A percentile compares a stretch with the other conserved stretches of the same genome.
These are phyloP conservation scores for Apamea monoglypha DNA, from an alignment of 2,888 invertebrate genomes.

Conservation along the genomic window DNA sequence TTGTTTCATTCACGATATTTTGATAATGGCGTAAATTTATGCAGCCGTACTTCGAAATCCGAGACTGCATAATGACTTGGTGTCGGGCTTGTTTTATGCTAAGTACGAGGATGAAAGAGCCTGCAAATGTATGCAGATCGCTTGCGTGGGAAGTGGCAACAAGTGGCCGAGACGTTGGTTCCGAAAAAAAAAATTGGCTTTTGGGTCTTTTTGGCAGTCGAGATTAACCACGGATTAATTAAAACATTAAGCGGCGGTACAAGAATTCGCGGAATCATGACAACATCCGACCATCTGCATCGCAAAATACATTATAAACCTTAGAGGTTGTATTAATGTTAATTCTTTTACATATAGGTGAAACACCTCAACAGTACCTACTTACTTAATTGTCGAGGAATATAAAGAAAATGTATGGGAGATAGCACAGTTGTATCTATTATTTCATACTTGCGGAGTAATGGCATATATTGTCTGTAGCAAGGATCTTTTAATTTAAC, in stretches of 20 bases:
- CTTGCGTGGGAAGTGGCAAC: conserved; percentile 89
- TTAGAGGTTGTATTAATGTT: conserved; percentile 16
- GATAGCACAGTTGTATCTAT: background rate
- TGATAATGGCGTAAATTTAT: conserved; percentile 89
- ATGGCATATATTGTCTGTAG: background rate
- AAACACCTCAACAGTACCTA: conserved; percentile 10
- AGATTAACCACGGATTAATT: conserved; percentile 82
- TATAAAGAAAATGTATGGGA: background rate
- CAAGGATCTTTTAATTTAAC: conserved; percentile 10
- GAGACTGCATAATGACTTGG: conserved; percentile 88
- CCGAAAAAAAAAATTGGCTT: conserved; percentile 76
- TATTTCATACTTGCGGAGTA: conserved; percentile 7
- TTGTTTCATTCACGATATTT: conserved; percentile 87
- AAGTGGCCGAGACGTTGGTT: conserved; percentile 84
- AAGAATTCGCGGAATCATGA: conserved; percentile 61
- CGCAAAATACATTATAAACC: conserved; percentile 30
- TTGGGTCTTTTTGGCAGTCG: conserved; percentile 76
- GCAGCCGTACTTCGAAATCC: conserved; percentile 86
- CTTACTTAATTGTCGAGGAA: background rate
- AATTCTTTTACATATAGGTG: background rate
- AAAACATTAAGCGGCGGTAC: conserved; percentile 76
- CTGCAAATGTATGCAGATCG: conserved; percentile 88
- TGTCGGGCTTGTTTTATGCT: conserved; percentile 89
- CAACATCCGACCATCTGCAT: conserved; percentile 44
- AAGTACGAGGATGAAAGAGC: conserved; percentile 87